A percentile compares a stretch with the other conserved stretches of the same genome.
Evolutionary conservation across 1,140 invertebrate genomes (phyloP).

Genomic region (Ceratitis capitata): DNA sequence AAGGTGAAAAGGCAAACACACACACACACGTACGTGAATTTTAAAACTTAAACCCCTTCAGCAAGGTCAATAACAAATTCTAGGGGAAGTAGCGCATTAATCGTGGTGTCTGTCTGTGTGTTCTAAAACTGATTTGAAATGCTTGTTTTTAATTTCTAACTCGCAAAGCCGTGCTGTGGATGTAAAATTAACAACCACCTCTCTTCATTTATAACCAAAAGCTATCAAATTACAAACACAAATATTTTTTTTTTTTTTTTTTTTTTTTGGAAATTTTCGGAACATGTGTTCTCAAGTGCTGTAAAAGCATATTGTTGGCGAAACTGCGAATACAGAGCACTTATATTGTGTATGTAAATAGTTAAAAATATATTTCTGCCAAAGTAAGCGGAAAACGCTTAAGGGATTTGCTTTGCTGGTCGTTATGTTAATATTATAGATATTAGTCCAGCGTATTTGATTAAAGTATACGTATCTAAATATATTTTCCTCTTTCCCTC

Average conservation of each 20-base stretch:
- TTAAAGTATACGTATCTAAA: not conserved
- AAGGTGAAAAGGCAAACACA: not conserved
- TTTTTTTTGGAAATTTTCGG: not conserved
- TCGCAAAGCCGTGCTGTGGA: not conserved
- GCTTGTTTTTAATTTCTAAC: not conserved
- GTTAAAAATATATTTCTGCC: too few species aligned
- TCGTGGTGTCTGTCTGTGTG: not conserved
- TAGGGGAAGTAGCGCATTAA: not conserved
- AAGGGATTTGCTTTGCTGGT: too few species aligned
- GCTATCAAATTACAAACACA: slow-evolving; percentile 16
- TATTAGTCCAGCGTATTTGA: not conserved
- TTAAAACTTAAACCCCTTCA: not conserved
- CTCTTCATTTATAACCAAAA: not conserved
- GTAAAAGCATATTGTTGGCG: not conserved
- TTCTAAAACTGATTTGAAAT: not conserved
- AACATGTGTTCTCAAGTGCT: not conserved
- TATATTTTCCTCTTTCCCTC: not conserved
- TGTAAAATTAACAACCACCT: not conserved
- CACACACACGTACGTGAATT: not conserved
- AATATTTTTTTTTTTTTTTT: not conserved
- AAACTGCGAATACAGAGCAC: not conserved
- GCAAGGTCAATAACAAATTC: not conserved
- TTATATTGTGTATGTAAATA: not conserved
- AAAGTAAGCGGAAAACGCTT: not conserved
- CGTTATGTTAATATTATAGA: not conserved